Base-by-base conservation (phyloP, 1,140 invertebrate species). In the Halyomorpha halys region DNA sequence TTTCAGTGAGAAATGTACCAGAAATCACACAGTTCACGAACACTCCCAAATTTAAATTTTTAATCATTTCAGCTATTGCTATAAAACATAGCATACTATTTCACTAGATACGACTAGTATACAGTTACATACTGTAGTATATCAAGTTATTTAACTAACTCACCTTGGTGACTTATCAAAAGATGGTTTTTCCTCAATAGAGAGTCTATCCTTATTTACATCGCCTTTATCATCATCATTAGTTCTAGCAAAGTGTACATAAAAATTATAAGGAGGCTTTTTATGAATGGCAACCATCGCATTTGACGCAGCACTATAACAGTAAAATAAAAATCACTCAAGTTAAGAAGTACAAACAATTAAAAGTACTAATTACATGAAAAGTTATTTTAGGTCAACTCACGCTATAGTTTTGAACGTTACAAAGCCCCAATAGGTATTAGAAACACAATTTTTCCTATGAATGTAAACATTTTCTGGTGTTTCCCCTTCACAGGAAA, bases 271-370 rank as follows among this genome's bases (percentile, higher is more conserved):
- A 5, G 61, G 61, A 18, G 44, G 44, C 13, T 30, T 21, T 23
- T 21, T 62, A 30, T 62, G 23, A 14, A 62, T 21, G 18, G 19
- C 21, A 30, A n/a, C n/a, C 18, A 62, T 51, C 5, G 61, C 61
- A 19, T n/a, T 49, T 6, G 44, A 18, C 5, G 61, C 61, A 25
- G 44, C 61, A 45, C 61, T 62, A 18, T 9, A 62, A 49, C 61
- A 45, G 44, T 62, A 18, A 5, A 62, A 49, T 19, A 62, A 16
- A 23, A 30, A 59, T 13, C n/a, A 60, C 15, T n/a, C n/a, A 13
- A 49, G 5, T 49, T 4, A 49, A 1, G 3, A 9, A 11, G 5
- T 49, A 39, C 1, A 39, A 6, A 39, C 1, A 39, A 39, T 39
- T 30, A 30, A 39, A 39, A 39, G 34, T 6, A 34, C 11, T n/a